Base-by-base conservation (phyloP, 2,888 invertebrate species). In the Erebia ligea region DNA sequence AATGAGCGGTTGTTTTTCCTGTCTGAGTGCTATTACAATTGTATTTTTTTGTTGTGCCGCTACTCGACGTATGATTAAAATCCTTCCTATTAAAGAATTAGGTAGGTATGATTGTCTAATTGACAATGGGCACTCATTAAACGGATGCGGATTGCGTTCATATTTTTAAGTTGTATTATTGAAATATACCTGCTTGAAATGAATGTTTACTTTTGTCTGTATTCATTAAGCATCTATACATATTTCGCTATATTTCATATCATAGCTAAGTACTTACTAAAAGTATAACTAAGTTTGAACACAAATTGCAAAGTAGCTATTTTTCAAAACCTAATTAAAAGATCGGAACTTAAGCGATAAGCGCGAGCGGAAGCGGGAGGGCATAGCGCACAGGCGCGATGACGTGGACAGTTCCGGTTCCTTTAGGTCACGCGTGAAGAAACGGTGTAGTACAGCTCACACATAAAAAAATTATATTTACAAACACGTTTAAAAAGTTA, bases 371-470 rank as follows among this genome's bases (percentile, higher is more conserved):
- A 67, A 69, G 45, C 48, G 57, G 56, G 56, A 45, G 52, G 59
- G 61, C 69, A 59, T 68, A 73, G 64, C 64, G 70, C 56, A 71
- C 68, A 61, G 59, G 64, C 71, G 67, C 61, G 68, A 76, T 77
- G 76, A 75, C 82, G 78, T 82, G 81, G 79, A 80, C 81, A 79
- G 79, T 83, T 85, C 86, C 85, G 84, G 82, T 84, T 84, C 84
- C 87, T 86, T 83, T 80, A 73, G 84, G 90, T 89, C 89, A 91
- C 90, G 90, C 89, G 87, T 83, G 82, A 81, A 80, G 79, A 80
- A 80, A 65, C 75, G 65, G 42, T 4, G 15, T 71, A 56, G 77
- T 77, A 76, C 75, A 15, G 75, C 34, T 66, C 62, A 74, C 76
- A 75, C 64, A 74, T 65, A 61, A 70, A 61, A 70, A 71, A 59